These are phyloP conservation scores for Aporophyla lueneburgensis DNA, from an alignment of 2,888 invertebrate genomes.

Conservation along the genomic window DNA sequence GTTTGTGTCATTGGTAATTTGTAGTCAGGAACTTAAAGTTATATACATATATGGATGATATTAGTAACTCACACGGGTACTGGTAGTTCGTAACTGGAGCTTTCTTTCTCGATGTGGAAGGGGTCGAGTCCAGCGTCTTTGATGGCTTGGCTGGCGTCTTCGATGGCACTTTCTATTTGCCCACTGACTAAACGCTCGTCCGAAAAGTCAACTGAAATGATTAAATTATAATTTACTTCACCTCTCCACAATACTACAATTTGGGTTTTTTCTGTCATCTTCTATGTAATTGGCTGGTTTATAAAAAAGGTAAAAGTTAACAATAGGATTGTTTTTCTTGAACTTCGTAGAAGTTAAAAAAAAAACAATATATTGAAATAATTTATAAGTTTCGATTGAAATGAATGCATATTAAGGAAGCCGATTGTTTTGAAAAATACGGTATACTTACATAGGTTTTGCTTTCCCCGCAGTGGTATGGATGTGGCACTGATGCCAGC, in stretches of 20 bases:
- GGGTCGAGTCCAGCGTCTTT: slow-evolving; percentile 80
- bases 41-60: not conserved
- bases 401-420: not conserved
- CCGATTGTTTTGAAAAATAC: not conserved
- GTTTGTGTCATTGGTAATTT: not conserved
- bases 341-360: not conserved
- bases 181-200: slow-evolving; percentile 69
- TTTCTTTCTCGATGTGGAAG: slow-evolving; percentile 51
- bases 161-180: slow-evolving; percentile 69
- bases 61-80: slow-evolving; percentile 79
- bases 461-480: not conserved
- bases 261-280: not conserved
- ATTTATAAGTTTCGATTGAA: not conserved
- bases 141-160: slow-evolving; percentile 70
- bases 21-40: no score
- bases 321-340: not conserved
- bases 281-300: no score
- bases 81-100: slow-evolving; percentile 64
- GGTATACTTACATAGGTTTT: slow-evolving; percentile 39
- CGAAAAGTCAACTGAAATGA: slow-evolving; percentile 29
- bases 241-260: not conserved
- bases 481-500: slow-evolving; percentile 69
- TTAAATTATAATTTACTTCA: not conserved
- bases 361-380: not conserved
- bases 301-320: no score